A percentile compares a stretch with the other conserved stretches of the same genome.
Evolutionary conservation across 2,888 invertebrate species (phyloP).

Genomic region (Amiota minor): DNA sequence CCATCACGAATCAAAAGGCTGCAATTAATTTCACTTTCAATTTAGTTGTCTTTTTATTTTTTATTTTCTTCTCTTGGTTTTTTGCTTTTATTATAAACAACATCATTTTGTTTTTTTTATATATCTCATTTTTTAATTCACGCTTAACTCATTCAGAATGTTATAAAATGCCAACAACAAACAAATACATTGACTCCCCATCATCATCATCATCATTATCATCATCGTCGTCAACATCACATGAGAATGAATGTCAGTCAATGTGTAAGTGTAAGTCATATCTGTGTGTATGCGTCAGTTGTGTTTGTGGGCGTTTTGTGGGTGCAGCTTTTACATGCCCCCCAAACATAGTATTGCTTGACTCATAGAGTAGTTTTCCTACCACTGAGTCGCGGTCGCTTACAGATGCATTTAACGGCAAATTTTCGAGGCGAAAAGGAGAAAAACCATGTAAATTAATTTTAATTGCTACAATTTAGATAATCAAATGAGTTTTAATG

Average conservation of each 20-base stretch:
- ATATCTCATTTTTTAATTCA: neutral
- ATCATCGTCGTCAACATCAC: too few species aligned
- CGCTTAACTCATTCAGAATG: neutral
- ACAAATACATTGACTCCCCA: neutral
- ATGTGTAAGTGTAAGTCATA: neutral
- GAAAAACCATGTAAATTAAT: conserved; percentile 56
- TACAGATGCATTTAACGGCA: conserved; percentile 49
- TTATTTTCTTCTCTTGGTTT: conserved; percentile 24
- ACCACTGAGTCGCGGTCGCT: too few species aligned
- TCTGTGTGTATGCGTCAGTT: conserved; percentile 4
- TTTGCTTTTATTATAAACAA: neutral
- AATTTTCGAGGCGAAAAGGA: conserved; percentile 41
- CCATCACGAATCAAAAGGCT: conserved; percentile 39
- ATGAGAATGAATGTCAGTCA: too few species aligned
- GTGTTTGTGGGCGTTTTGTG: conserved; percentile 33
- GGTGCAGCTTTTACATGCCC: neutral
- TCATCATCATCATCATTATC: neutral
- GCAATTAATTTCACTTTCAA: conserved; percentile 69
- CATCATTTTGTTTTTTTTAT: neutral
- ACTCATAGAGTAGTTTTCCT: too few species aligned
- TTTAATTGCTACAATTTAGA: conserved; percentile 65
- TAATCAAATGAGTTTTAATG: conserved; percentile 62
- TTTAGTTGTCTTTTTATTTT: conserved; percentile 50
- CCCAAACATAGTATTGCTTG: too few species aligned
- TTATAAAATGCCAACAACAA: neutral